Conservation (phyloP, 2,113 vertebrate species). For the Euleptes europaea region DNA sequence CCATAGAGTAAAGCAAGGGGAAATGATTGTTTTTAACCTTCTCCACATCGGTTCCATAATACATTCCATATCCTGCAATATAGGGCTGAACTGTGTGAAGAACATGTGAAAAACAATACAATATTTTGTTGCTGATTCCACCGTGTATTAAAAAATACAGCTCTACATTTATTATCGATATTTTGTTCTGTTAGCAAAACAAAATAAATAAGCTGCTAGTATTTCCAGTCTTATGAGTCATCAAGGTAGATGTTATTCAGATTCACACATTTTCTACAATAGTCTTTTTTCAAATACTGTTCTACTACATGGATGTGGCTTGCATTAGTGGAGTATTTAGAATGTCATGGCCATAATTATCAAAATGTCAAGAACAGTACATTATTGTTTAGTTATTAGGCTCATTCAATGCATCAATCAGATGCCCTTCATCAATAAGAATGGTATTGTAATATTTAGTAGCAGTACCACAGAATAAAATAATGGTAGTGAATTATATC, state of each 20-base stretch:
- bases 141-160: too few species aligned
- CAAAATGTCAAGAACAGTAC: background rate
- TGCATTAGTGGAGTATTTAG: background rate
- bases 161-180: too few species aligned
- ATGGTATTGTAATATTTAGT: constrained; percentile 60
- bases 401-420: background rate
- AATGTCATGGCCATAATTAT: background rate
- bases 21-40: too few species aligned
- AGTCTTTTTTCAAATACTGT: background rate
- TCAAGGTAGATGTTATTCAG: background rate
- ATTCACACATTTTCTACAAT: background rate
- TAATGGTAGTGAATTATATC: constrained; percentile 43
- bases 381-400: background rate
- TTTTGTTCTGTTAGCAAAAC: background rate
- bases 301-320: background rate
- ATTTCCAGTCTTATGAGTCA: background rate
- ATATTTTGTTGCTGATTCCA: too few species aligned
- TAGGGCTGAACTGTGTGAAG: too few species aligned
- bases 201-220: background rate
- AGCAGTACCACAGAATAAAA: constrained; percentile 52
- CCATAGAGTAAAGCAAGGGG: too few species aligned
- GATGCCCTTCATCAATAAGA: constrained; percentile 59
- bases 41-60: too few species aligned
- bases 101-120: too few species aligned
- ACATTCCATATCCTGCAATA: too few species aligned